Conservation (phyloP, 2,888 invertebrate genomes). For the Chymomyza caudatula region DNA sequence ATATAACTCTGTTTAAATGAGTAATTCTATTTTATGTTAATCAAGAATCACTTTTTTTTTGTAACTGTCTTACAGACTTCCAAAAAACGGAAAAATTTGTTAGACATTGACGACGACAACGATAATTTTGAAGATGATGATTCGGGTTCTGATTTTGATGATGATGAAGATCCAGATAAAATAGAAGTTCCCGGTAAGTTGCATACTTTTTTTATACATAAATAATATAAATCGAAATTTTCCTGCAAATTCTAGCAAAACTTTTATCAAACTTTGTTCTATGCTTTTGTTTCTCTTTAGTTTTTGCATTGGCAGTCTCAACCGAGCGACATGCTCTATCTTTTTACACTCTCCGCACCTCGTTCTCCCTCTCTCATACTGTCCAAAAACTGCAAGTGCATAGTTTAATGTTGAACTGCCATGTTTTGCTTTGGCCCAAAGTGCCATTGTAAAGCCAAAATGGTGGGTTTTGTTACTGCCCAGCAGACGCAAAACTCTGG, state of each 20-base stretch:
- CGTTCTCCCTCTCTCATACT: neutral
- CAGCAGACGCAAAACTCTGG: too few relatives aligned
- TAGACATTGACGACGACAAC: conserved; percentile 77
- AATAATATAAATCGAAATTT: neutral
- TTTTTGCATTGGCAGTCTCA: too few relatives aligned
- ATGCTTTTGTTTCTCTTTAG: too few relatives aligned
- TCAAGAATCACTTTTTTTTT: neutral
- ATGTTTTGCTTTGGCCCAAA: neutral
- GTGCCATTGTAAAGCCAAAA: neutral
- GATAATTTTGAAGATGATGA: conserved; percentile 80
- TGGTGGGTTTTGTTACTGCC: too few relatives aligned
- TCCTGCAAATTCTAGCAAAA: neutral
- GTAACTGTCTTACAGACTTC: conserved; percentile 59
- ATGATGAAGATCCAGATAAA: conserved; percentile 94
- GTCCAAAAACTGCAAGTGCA: neutral
- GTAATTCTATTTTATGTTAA: neutral
- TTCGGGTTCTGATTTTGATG: conserved; percentile 87
- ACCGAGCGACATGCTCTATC: too few relatives aligned
- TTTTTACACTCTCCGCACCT: neutral
- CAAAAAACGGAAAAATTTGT: conserved; percentile 63
- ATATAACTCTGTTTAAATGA: neutral
- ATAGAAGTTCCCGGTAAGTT: conserved; percentile 91
- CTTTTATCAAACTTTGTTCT: neutral
- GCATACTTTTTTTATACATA: neutral
- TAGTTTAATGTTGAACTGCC: too few relatives aligned